Conservation (phyloP, 2,797 vertebrate genomes). For the Phataginus tricuspis region DNA sequence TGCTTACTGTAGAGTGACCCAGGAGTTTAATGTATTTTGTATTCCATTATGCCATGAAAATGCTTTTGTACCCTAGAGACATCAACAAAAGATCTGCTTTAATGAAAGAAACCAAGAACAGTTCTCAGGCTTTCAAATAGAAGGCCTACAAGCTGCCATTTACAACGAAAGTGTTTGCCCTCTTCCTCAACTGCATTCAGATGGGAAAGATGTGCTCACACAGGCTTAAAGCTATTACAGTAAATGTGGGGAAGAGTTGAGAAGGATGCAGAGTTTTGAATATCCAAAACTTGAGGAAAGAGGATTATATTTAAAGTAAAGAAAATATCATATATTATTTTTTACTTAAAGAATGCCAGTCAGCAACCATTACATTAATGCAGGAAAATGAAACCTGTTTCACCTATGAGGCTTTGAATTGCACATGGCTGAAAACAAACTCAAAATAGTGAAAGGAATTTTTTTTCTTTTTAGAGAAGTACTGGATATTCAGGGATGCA, state of each 20-base stretch:
- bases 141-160: neutral
- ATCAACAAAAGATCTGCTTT: constrained; percentile 54
- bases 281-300: neutral
- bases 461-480: neutral
- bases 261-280: neutral
- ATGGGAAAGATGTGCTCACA: neutral
- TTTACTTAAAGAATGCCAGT: neutral
- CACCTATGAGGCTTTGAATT: neutral
- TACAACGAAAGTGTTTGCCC: neutral
- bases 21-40: constrained; percentile 60
- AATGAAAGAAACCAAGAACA: constrained; percentile 50
- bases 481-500: neutral
- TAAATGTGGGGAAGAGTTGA: neutral
- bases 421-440: neutral
- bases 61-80: constrained; percentile 49
- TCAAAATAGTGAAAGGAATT: neutral
- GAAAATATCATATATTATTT: neutral
- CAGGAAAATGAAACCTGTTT: neutral
- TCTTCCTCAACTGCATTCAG: neutral
- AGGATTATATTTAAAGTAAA: neutral
- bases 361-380: neutral
- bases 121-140: constrained; percentile 9
- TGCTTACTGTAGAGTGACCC: constrained; percentile 43
- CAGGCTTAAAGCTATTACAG: neutral
- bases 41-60: constrained; percentile 58